Base-by-base conservation (phyloP, 1,140 invertebrate genomes). In the Lasioglossum albipes region DNA sequence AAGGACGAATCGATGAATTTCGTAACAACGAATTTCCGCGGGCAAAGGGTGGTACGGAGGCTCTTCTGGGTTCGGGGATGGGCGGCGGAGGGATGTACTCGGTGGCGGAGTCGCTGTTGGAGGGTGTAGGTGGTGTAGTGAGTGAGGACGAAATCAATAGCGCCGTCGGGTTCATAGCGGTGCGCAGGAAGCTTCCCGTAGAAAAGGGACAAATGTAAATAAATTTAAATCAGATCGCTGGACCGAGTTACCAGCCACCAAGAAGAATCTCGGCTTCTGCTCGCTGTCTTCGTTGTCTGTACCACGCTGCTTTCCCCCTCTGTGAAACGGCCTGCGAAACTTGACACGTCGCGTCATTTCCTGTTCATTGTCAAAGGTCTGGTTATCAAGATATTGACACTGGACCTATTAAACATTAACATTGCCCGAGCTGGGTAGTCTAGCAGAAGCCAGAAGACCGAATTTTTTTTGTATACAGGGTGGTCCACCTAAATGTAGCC, bases 201-300 rank as follows among this genome's bases (percentile, higher is more conserved):
- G 82, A 84, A 87, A 85, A 86, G 83, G 87, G 88, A 89, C 84
- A 82, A 89, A 89, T 89, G 88, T 88, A 89, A 89, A 89, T 89
- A 89, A 87, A 89, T 89, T 89, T 84, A 88, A 89, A 89, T 89
- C 80, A 89, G 83, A 78, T 65, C 76, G 82, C 57, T 59, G 59
- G 70, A 36, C 69, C 59, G 75, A 64, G 62, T 49, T n/a, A 7
- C 7, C 36, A 22, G 27, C 7, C 36, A 22, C 20, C 45, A 57
- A 18, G 69, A 82, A 67, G 69, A 68, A 61, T 13, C 45, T 12
- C 45, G 42, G 36, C 22, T 2, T 16, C 36, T 41, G 62, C 41
- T 18, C 16, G 61, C 27, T 2, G 62, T 65, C 45, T 10, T 18
- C 31, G 61, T 27, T 27, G 61, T 13, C 36, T 7, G 0, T 5